These are phyloP conservation scores for Scaptomyza tumidula DNA, from an alignment of 2,888 invertebrate species.

Conservation along the genomic window DNA sequence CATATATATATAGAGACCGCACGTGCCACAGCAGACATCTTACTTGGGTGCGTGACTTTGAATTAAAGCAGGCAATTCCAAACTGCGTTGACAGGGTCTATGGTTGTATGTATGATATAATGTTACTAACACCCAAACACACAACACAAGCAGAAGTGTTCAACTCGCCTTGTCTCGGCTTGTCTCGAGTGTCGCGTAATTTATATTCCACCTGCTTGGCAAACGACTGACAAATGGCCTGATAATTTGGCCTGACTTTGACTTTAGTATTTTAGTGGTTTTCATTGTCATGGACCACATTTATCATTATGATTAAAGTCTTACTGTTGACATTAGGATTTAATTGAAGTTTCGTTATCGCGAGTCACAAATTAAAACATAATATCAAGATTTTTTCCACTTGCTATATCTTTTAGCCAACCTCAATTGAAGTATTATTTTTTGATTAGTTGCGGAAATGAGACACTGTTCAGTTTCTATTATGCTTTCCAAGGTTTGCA, in stretches of 20 bases:
- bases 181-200: constrained; percentile 44
- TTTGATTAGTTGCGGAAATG: not conserved
- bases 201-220: constrained; percentile 37
- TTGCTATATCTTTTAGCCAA: not conserved
- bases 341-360: constrained; percentile 2
- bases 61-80: constrained; percentile 45
- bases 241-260: constrained; percentile 37
- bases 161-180: constrained; percentile 39
- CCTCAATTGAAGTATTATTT: not conserved
- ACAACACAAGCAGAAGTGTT: constrained; percentile 28
- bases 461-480: not conserved
- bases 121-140: constrained; percentile 25
- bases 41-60: constrained; percentile 52
- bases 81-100: constrained; percentile 12
- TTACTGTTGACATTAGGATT: constrained; percentile 1
- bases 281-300: constrained; percentile 11
- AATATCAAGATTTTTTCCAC: not conserved
- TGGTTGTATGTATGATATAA: constrained; percentile 20
- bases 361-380: not conserved
- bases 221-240: constrained; percentile 36
- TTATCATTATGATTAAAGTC: constrained; percentile 2
- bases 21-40: constrained; percentile 36
- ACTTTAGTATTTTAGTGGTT: constrained; percentile 2
- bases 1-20: constrained; percentile 10
- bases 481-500: not conserved